Base-by-base conservation (phyloP, 2,888 invertebrate genomes). In the Eucera pruinosa region DNA sequence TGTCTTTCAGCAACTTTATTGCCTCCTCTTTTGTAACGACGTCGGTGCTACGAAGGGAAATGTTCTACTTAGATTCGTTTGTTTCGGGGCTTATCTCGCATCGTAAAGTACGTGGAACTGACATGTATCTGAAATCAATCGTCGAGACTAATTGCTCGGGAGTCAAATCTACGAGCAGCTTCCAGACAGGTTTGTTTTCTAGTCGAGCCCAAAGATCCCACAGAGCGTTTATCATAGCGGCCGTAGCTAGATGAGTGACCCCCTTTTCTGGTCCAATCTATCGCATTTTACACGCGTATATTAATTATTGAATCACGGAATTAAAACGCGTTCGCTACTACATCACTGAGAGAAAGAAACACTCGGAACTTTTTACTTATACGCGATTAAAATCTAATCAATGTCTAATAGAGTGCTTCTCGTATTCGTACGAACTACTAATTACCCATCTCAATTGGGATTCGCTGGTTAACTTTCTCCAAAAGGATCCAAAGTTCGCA, bases 121-220 rank as follows among this genome's bases (percentile, higher is more conserved):
- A 94, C 94, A 94, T 94, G 88, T 95, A 95, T 90, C 97, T 95
- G 90, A 98, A 98, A 91, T 98, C 98, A 80, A 98, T 96, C 0
- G 95, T 94, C 0, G 96, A 96, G n/a, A 97, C 95, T 36, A 98
- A 92, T 89, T 96, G 94, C 93, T 98, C 96, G 0, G 98, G 97
- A 78, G 95, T 95, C 94, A 98, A 94, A 88, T 98, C 98, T 0
- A 94, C 94, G 2, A 98, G 92, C 0, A 98, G 93, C 89, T 96
- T 96, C 98, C 98, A 98, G 0, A 98, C 91, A 0, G 98, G 97
- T 91, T 98, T 97, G 41, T 95, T 94, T 90, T 97, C 96, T 9
- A 96, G 93, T 86, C 96, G 95, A 0, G 96, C 97, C 98, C 98
- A 98, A 64, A 98, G 93, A 91, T 98, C 98, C 98, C 98, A 98